phyloP scores from a whole-genome alignment of 2,888 invertebrate species.

The Drosophila meridionalis region DNA sequence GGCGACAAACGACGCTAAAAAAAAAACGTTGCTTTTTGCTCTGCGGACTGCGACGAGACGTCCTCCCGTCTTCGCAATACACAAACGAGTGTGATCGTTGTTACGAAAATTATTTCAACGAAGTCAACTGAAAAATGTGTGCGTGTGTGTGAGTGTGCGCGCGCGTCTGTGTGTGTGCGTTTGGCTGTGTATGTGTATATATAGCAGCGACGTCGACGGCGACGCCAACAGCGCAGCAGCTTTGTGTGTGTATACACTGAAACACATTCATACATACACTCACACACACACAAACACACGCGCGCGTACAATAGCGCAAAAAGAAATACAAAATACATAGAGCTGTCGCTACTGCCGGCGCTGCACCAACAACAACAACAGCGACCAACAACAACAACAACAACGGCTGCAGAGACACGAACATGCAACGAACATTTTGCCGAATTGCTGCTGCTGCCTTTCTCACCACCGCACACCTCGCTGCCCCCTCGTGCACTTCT shows the following conservation, averaged over 20 bases:
- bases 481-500: constrained; percentile 56
- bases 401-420: constrained; percentile 45
- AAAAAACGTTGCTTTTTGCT: constrained; percentile 48
- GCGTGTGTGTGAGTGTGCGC: constrained; percentile 39
- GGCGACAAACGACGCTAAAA: constrained; percentile 56
- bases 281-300: not conserved
- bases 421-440: constrained; percentile 72
- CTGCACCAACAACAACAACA: constrained; percentile 44
- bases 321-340: constrained; percentile 61
- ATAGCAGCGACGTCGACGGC: constrained; percentile 46
- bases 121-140: constrained; percentile 80
- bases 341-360: constrained; percentile 36
- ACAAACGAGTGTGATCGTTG: constrained; percentile 85
- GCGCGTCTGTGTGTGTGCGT: constrained; percentile 26
- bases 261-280: constrained; percentile 15
- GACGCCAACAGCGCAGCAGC: constrained; percentile 67
- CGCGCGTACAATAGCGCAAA: constrained; percentile 43
- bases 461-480: constrained; percentile 50
- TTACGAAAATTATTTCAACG: constrained; percentile 82
- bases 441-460: constrained; percentile 54
- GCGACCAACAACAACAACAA: constrained; percentile 45
- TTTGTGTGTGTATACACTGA: constrained; percentile 44
- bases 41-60: constrained; percentile 68
- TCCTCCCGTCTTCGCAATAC: constrained; percentile 83
- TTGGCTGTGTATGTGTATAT: constrained; percentile 28